Evolutionary conservation across 2,888 invertebrate species (phyloP), one percentile per base, ranked within the genome.

Genomic region (Eurytoma adleriae): DNA sequence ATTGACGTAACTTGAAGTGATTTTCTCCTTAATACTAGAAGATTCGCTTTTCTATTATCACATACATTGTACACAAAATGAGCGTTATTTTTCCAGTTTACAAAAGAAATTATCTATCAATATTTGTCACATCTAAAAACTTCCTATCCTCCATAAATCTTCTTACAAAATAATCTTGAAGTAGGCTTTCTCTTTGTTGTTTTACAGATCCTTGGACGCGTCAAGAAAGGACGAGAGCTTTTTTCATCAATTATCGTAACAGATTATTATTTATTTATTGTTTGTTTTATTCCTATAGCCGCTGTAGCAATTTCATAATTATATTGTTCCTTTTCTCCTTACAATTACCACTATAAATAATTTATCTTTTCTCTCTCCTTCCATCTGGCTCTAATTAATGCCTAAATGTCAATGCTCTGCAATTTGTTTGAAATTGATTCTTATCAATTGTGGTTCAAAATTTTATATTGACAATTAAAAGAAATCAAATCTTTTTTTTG

Each of bases 1-100:
- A 40, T 10, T 40, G 18, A 40, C 48, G 27, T 40, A 40, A 40
- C 40, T 40, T 40, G 40, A 40, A 40, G 40, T 40, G 40, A 40
- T 40, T 40, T 52, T 73, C 20, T 70, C 64, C 78, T 78, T 80
- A 75, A 67, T 78, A 59, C 71, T 78, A 81, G 59, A 74, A 75
- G 18, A 61, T 70, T 81, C 54, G 27, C 68, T 64, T 62, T 78
- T 54, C 71, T 81, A 74, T 74, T 81, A 81, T 81, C 81, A 81
- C 81, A 81, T 71, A 68, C 57, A 78, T 81, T 78, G 61, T 77
- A 78, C 78, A 81, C 61, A 62, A 81, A 75, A 69, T 67, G 66
- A 78, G 73, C 59, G 5, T 67, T 71, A 71, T 73, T 52, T 68
- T 50, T 56, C 54, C 61, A 27, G 70, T 52, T 77, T 80, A 79